Base-by-base conservation (phyloP, 2,888 invertebrate genomes). In the Pycnomerus fuliginosus region DNA sequence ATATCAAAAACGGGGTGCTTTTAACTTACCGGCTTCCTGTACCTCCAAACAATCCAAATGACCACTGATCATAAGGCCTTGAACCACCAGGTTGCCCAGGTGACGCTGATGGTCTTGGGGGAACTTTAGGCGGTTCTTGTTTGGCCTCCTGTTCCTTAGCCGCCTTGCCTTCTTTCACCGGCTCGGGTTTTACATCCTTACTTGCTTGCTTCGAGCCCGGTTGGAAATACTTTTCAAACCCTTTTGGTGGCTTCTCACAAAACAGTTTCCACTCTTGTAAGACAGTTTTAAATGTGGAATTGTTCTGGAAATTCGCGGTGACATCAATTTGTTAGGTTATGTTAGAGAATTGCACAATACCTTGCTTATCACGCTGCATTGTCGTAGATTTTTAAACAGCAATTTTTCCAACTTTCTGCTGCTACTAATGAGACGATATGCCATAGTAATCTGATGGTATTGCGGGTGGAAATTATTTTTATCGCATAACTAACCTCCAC, bases 201-300 rank as follows among this genome's bases (percentile, higher is more conserved):
- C 8, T 78, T 29, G 59, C 48, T 30, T 65, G 61, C 55, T 69
- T 64, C 53, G 73, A 67, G 24, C 74, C 69, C 4, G 84, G 85
- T 63, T 20, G 4, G 61, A 90, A 95, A 70, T 88, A 94, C 65
- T 95, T 94, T 67, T 93, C 95, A 71, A 95, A 95, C 1, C 95
- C 95, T 73, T 93, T 93, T 0, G 94, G 94, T 8, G 89, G 86
- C 62, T 87, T 85, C 59, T 87, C 83, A 64, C 87, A 85, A 56
- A 89, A 78, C 42, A 78, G 52, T 53, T 68, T 72, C 76, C 78
- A 87, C 60, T 85, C 70, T 77, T 60, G 80, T 78, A 68, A 81
- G 70, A 53, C 83, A 31, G 56, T 76, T 75, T 72, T 80, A 76
- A 61, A 82, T 55, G 65, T 52, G 75, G 77, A 57, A 76, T 77